Percentiles rank a stretch among this genome's conserved stretches.
Conservation (phyloP, 2,113 vertebrate species). For the Saguinus midas region DNA sequence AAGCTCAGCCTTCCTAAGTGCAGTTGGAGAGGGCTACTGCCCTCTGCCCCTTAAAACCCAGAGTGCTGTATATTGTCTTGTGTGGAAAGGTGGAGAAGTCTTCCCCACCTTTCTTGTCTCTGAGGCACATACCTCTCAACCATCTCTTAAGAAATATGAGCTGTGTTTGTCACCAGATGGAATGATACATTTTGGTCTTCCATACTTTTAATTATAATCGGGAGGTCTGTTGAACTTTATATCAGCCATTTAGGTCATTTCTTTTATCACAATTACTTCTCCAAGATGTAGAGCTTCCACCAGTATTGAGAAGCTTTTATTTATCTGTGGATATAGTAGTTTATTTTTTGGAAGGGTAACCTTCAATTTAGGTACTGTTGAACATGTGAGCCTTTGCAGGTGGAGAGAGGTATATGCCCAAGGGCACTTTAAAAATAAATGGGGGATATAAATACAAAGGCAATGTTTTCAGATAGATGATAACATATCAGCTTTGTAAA, state of each 20-base stretch:
- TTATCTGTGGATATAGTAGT: slow-evolving; percentile 6
- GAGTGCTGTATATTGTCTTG: slow-evolving; percentile 78
- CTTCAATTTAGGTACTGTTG: slow-evolving; percentile 68
- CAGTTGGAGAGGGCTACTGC: slow-evolving; percentile 82
- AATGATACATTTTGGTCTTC: slow-evolving; percentile 26
- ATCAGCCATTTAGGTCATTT: slow-evolving; percentile 22
- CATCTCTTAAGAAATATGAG: slow-evolving; percentile 66
- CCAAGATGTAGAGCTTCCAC: slow-evolving; percentile 47
- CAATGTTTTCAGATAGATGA: slow-evolving; percentile 64
- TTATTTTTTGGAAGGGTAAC: slow-evolving; percentile 52
- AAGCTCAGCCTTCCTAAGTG: slow-evolving; percentile 89
- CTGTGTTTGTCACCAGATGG: not conserved
- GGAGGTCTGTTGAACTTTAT: slow-evolving; percentile 10
- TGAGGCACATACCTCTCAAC: slow-evolving; percentile 85
- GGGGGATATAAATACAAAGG: slow-evolving; percentile 65
- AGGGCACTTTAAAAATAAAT: slow-evolving; percentile 68
- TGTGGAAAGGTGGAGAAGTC: slow-evolving; percentile 75
- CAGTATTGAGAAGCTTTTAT: slow-evolving; percentile 48
- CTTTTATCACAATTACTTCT: slow-evolving; percentile 19
- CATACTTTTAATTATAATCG: slow-evolving; percentile 27
- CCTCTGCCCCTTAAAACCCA: slow-evolving; percentile 71
- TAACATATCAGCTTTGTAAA: slow-evolving; percentile 46
- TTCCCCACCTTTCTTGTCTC: slow-evolving; percentile 77
- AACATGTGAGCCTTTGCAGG: slow-evolving; percentile 60
- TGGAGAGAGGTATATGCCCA: slow-evolving; percentile 81